phyloP scores from a whole-genome alignment of 2,888 invertebrate genomes.

The Petrophora chlorosata region DNA sequence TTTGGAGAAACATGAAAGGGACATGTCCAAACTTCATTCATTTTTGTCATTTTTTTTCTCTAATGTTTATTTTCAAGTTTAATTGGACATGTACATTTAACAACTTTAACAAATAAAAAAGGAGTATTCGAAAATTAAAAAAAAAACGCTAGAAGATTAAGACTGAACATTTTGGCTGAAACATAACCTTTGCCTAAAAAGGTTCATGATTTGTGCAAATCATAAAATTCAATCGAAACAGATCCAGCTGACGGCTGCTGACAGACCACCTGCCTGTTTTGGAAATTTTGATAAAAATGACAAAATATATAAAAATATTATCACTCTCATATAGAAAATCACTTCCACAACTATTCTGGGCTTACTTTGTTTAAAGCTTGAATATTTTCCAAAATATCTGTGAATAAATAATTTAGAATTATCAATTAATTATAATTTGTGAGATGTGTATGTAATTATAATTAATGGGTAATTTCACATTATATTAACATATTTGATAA shows the following conservation, averaged over 20 bases:
- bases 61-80: too few relatives aligned
- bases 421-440: too few relatives aligned
- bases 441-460: too few relatives aligned
- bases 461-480: too few relatives aligned
- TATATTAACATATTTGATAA: too few relatives aligned
- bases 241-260: conserved; percentile 32
- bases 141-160: conserved; percentile 75
- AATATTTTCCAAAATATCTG: too few relatives aligned
- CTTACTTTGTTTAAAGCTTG: too few relatives aligned
- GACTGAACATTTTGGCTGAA: conserved; percentile 78
- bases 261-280: conserved; percentile 30
- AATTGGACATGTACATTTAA: conserved; percentile 57
- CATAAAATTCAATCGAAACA: conserved; percentile 24
- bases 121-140: conserved; percentile 53
- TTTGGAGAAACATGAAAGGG: conserved; percentile 33
- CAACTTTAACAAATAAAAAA: conserved; percentile 36
- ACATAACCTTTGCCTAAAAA: conserved; percentile 49
- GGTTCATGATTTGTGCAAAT: conserved; percentile 26
- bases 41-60: too few relatives aligned
- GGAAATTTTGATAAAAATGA: conserved; percentile 30
- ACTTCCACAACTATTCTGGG: too few relatives aligned
- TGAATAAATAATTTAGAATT: too few relatives aligned
- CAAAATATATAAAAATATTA: conserved; percentile 10
- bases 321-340: neutral
- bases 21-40: conserved; percentile 40